Conservation (phyloP, 1,140 invertebrate species). For the Eumaeus atala region DNA sequence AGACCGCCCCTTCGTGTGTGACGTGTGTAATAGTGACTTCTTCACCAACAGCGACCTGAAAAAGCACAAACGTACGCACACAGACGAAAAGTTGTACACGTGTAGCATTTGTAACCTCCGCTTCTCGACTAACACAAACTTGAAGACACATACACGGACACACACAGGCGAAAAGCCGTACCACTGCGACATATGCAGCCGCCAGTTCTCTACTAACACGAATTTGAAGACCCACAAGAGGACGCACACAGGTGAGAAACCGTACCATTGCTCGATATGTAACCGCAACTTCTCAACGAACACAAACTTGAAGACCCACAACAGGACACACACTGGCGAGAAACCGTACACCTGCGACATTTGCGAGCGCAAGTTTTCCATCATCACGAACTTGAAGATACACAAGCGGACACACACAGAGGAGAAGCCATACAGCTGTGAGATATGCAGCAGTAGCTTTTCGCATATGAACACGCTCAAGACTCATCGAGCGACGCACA, state of each 20-base stretch:
- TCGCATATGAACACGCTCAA: neutral
- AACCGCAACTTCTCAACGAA: neutral
- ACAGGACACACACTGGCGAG: neutral
- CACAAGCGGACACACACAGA: slow-evolving; percentile 1
- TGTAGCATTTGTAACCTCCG: neutral
- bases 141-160: neutral
- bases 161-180: slow-evolving; percentile 1
- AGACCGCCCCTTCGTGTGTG: neutral
- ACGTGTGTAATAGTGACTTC: neutral
- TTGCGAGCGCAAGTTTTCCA: neutral
- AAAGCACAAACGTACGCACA: neutral
- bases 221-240: neutral
- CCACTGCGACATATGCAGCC: slow-evolving; percentile 3
- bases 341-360: slow-evolving; percentile 1
- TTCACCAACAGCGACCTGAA: neutral
- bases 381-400: slow-evolving; percentile 1
- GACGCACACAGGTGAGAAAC: slow-evolving; percentile 1
- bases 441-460: neutral
- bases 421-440: slow-evolving; percentile 3
- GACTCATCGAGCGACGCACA: neutral
- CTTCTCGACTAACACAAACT: neutral
- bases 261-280: neutral
- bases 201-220: neutral
- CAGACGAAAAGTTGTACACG: neutral
- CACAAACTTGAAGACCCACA: neutral